Evolutionary conservation across 2,888 invertebrate genomes (phyloP), one percentile per base, ranked within the genome.

Genomic region (Leucophenga montana): DNA sequence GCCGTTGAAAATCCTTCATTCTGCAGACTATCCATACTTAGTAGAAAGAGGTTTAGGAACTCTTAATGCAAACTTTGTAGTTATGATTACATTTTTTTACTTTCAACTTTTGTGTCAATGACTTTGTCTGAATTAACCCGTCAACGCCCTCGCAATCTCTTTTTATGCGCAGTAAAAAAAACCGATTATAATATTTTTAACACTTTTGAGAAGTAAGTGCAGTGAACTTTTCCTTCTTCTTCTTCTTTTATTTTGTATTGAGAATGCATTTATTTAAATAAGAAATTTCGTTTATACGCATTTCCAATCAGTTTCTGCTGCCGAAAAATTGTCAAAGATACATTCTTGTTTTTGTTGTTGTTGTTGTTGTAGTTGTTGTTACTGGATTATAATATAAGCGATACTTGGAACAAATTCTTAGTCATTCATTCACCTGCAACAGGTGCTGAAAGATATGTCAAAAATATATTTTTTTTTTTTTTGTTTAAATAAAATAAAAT

Each of bases 371-470:
- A 18, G 16, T 39, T 62, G n/a, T 39, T 61, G 61, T 9, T 61
- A 14, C 31, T 61, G 16, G 16, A 5, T 59, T 31, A 61, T 16
- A 33, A 6, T 18, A 56, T 3, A 56, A 16, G 13, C 18, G 6
- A 56, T 22, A 22, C 20, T 56, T 4, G 13, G 33, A 57, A 27
- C 27, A 57, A 4, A 31, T 57, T 57, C 14, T 46, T 16, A 44
- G 62, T 44, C 44, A 44, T 67, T 73, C 68, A 71, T 73, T 68
- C 76, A 70, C 54, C 70, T 70, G 77, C 81, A 78, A 80, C 78
- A 78, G 77, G 75, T 79, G 75, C 50, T 66, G 74, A 62, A 16
- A 39, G 18, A n/a, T 59, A 14, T 61, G 31, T 61, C 31, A 61
- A 61, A 39, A 39, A 3, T 5, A 39, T 11, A 39, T 11, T n/a